These are phyloP conservation scores for Notiomystis cincta DNA, from an alignment of 2,113 vertebrate genomes.

Conservation along the genomic window DNA sequence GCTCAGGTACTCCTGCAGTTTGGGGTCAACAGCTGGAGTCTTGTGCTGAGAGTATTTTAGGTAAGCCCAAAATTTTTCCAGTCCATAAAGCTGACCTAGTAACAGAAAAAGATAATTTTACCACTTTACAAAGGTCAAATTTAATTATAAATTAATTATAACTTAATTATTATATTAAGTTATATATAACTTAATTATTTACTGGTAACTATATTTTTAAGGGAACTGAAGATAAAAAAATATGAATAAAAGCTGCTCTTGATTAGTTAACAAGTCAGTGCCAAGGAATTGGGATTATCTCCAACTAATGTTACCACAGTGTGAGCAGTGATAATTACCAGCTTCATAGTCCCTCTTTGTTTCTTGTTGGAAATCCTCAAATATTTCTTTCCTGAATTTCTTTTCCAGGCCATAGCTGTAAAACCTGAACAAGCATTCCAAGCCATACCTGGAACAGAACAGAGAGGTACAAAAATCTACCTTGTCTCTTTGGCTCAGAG, in stretches of 20 bases:
- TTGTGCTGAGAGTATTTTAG: constrained; percentile 89
- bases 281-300: neutral
- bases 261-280: neutral
- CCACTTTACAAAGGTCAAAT: neutral
- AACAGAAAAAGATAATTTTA: constrained; percentile 3
- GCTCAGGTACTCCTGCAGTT: constrained; percentile 87
- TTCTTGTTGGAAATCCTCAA: constrained; percentile 95
- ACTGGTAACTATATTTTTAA: neutral
- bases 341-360: constrained; percentile 92
- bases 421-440: constrained; percentile 97
- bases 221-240: neutral
- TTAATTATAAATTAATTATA: neutral
- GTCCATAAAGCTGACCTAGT: constrained; percentile 92
- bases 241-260: neutral
- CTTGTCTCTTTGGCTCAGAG: neutral
- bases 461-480: neutral
- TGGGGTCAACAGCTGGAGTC: constrained; percentile 81
- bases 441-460: constrained; percentile 82
- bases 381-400: constrained; percentile 91
- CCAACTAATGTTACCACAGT: neutral
- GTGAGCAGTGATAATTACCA: constrained; percentile 75
- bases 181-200: neutral
- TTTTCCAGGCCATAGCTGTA: constrained; percentile 97
- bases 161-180: too few species aligned
- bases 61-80: constrained; percentile 99